Evolutionary conservation across 2,797 vertebrate genomes (phyloP), one percentile per base, ranked within the genome.

Genomic region (Pseudomugil tenellus): DNA sequence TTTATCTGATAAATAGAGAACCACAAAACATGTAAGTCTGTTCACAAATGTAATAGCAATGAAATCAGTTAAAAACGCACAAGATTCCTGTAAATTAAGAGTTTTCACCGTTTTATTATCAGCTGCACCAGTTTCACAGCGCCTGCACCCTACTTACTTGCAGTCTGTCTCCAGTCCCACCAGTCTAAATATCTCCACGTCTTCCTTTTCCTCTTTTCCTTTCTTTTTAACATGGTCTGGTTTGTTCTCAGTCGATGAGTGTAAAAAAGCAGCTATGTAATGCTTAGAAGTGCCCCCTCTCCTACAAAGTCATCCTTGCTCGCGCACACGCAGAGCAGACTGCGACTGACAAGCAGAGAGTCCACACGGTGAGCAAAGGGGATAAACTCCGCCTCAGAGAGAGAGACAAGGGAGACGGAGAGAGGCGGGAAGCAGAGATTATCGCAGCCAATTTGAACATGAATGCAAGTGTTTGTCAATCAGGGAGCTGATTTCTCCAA

Each of bases 281-380:
- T 21, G 19, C 31, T 65, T 26, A 43, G 63, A 31, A 76, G 57
- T 52, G 79, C 72, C 56, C 49, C 17, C 0, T 41, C 17, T 26
- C 14, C 7, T 68, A 31, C 39, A 14, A 7, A 35, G 21, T 49
- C 61, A 56, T 81, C 79, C 77, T 81, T 79, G 58, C 62, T 34
- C 66, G 64, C 73, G 51, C 76, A 74, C 81, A 28, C 7, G 66
- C 80, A 75, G 72, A 80, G n/a, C n/a, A n/a, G n/a, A n/a, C 76
- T 85, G 85, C 87, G 79, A 90, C 87, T 93, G 90, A 87, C 86
- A 87, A 90, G 87, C 81, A 64, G 72, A 58, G 85, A 79, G 86
- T 79, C 71, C 83, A 87, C 83, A 67, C 81, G 74, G 79, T 72
- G 84, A 83, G 74, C 80, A 58, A 81, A 79, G 74, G 64, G 72